Conservation (phyloP, 2,888 invertebrate genomes). For the Hirtodrosophila confusa region DNA sequence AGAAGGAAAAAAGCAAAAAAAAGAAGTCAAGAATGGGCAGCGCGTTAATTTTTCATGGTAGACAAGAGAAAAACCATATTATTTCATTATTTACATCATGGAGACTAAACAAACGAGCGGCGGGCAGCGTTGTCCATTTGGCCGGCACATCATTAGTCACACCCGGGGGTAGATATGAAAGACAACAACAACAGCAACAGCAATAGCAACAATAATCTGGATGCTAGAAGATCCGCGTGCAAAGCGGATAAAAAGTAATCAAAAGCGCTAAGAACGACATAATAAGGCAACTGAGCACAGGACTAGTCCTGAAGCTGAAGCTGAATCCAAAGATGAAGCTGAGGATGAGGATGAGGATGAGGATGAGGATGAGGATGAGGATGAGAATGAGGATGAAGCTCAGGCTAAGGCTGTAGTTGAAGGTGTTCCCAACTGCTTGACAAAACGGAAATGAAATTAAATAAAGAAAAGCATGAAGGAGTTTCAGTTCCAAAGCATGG, state of each 20-base stretch:
- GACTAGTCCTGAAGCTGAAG: slow-evolving; percentile 28
- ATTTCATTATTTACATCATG: slow-evolving; percentile 77
- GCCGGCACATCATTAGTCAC: slow-evolving; percentile 75
- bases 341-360: slow-evolving; percentile 5
- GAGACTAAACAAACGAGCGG: slow-evolving; percentile 61
- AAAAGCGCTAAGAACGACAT: slow-evolving; percentile 79
- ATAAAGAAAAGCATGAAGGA: slow-evolving; percentile 59
- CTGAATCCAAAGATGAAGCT: slow-evolving; percentile 16
- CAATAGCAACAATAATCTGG: slow-evolving; percentile 39
- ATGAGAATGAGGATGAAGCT: slow-evolving; percentile 4
- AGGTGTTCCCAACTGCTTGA: slow-evolving; percentile 63
- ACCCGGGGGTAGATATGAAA: slow-evolving; percentile 58
- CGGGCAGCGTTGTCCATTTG: slow-evolving; percentile 47
- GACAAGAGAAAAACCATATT: slow-evolving; percentile 74
- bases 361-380: slow-evolving; percentile 4
- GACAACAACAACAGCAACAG: slow-evolving; percentile 30
- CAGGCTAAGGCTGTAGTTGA: slow-evolving; percentile 30
- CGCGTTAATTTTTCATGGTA: slow-evolving; percentile 77
- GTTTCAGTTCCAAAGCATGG: slow-evolving; percentile 23
- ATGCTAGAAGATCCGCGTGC: slow-evolving; percentile 64
- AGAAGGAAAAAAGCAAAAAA: no score
- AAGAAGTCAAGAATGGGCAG: slow-evolving; percentile 53
- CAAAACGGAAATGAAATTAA: slow-evolving; percentile 76
- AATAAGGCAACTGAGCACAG: slow-evolving; percentile 70
- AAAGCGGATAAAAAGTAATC: slow-evolving; percentile 78